phyloP scores from a whole-genome alignment of 2,888 invertebrate species.

The Sicus ferrugineus region DNA sequence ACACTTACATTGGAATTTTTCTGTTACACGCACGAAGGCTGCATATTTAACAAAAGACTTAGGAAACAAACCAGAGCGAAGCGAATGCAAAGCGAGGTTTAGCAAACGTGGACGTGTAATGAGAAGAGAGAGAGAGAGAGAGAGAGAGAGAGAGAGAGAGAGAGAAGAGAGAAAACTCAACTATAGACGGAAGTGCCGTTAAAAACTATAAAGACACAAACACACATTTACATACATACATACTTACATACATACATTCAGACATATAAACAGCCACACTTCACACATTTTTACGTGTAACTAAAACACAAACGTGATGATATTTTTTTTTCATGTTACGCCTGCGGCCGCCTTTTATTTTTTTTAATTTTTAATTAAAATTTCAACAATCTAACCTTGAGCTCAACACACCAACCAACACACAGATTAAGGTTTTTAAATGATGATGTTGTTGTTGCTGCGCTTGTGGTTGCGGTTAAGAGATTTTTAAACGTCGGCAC shows the following conservation, averaged over 20 bases:
- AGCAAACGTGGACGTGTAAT: too few species aligned
- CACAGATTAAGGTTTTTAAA: neutral
- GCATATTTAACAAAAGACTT: too few species aligned
- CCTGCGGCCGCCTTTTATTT: neutral
- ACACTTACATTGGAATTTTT: too few species aligned
- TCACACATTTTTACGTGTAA: too few species aligned
- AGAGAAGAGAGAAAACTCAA: neutral
- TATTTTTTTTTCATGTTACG: neutral
- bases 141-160: too few species aligned
- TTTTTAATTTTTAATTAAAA: constrained; percentile 5
- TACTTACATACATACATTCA: neutral
- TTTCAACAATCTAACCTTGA: constrained; percentile 7
- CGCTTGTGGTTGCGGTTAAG: too few species aligned
- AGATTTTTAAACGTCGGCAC: neutral
- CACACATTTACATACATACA: neutral
- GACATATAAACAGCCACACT: too few species aligned
- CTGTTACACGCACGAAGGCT: too few species aligned
- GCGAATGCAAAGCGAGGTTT: too few species aligned
- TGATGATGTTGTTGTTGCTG: neutral
- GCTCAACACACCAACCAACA: neutral
- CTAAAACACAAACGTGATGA: neutral
- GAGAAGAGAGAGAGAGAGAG: too few species aligned
- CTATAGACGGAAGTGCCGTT: constrained; percentile 3
- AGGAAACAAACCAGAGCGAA: too few species aligned
- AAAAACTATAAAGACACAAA: neutral